These are phyloP conservation scores for Chrysaora quinquecirrha DNA, from an alignment of 30 jellyfish, hydroid and myxozoan genomes.

Conservation along the genomic window DNA sequence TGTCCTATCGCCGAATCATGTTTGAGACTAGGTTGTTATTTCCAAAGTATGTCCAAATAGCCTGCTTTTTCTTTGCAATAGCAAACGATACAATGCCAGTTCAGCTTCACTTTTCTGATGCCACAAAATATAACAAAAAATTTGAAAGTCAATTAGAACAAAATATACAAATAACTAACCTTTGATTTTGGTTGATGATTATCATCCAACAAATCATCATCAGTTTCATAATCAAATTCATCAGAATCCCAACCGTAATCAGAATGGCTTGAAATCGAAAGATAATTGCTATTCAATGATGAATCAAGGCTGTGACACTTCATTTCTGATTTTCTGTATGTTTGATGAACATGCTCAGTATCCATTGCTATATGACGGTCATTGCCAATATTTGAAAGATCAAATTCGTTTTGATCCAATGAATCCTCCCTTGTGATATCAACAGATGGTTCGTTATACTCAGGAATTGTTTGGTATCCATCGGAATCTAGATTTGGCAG, in stretches of 20 bases:
- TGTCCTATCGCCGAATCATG: no score
- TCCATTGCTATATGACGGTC: not conserved
- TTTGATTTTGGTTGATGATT: not conserved
- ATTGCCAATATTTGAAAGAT: not conserved
- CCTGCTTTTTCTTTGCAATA: no score
- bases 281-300: not conserved
- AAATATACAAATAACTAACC: no score
- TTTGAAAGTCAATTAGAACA: no score
- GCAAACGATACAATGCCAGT: no score
- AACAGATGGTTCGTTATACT: not conserved
- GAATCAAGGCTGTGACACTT: slow-evolving; percentile 16
- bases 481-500: not conserved
- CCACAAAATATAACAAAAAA: no score
- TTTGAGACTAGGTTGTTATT: no score
- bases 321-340: not conserved
- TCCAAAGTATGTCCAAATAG: no score
- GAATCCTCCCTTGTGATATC: not conserved
- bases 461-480: slow-evolving; percentile 52
- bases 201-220: slow-evolving; percentile 67
- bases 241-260: slow-evolving; percentile 94
- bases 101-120: no score
- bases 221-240: slow-evolving; percentile 81
- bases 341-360: not conserved
- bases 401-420: not conserved
- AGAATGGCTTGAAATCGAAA: slow-evolving; percentile 14